Evolutionary conservation across 2,888 invertebrate genomes (phyloP).

Genomic region (Oscheius myriophilus): DNA sequence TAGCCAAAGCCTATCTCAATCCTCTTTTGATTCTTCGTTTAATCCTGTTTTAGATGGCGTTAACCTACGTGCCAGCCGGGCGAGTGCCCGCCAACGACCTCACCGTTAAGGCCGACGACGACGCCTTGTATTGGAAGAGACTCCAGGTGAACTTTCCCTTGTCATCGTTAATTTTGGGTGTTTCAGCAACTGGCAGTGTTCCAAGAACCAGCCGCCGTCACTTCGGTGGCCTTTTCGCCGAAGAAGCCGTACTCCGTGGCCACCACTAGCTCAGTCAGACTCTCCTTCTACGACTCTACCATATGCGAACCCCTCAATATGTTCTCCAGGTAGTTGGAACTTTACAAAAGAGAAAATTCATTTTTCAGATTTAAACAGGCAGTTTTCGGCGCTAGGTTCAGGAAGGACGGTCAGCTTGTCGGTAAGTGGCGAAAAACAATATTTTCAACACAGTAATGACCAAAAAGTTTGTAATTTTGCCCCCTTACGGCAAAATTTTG

Average conservation of each 20-base stretch:
- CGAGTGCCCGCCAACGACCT: slow-evolving; percentile 36
- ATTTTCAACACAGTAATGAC: no score
- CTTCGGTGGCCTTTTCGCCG: slow-evolving; percentile 89
- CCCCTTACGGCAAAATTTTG: no score
- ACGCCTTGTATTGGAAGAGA: slow-evolving; percentile 87
- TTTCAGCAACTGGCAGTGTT: slow-evolving; percentile 63
- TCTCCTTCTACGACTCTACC: slow-evolving; percentile 59
- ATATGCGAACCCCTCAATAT: slow-evolving; percentile 58
- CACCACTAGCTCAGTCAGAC: slow-evolving; percentile 82
- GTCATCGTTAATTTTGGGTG: neutral
- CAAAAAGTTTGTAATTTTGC: no score
- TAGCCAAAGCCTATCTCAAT: neutral
- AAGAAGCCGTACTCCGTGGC: slow-evolving; percentile 89
- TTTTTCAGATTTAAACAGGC: slow-evolving; percentile 70
- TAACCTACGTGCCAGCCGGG: slow-evolving; percentile 45
- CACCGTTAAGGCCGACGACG: slow-evolving; percentile 73
- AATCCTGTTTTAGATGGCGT: slow-evolving; percentile 35
- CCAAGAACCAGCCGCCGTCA: slow-evolving; percentile 91
- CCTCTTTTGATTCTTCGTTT: neutral
- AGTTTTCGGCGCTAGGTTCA: slow-evolving; percentile 72
- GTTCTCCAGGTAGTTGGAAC: slow-evolving; percentile 51
- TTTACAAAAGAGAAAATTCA: neutral
- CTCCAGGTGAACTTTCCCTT: slow-evolving; percentile 79
- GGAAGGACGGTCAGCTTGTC: slow-evolving; percentile 69
- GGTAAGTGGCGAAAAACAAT: slow-evolving; percentile 68